Conservation (phyloP, 2,797 vertebrate genomes). For the Pangasius sanitwongsei region DNA sequence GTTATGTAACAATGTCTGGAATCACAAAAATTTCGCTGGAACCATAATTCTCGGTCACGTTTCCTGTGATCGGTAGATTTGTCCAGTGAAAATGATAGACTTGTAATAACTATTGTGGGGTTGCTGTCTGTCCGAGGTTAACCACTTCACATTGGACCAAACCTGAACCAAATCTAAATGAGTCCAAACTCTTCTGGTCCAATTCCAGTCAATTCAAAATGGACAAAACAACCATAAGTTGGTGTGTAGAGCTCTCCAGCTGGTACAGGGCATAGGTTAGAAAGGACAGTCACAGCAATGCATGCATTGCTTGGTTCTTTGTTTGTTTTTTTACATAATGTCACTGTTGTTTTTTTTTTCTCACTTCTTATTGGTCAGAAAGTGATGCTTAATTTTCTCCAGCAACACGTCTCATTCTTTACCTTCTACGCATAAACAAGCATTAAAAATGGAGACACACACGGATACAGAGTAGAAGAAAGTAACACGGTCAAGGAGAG, state of each 20-base stretch:
- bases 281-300: background rate
- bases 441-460: background rate
- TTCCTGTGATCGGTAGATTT: background rate
- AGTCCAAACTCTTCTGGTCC: background rate
- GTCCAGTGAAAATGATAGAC: background rate
- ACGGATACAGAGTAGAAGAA: background rate
- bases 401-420: background rate
- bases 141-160: background rate
- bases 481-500: background rate
- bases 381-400: background rate
- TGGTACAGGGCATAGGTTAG: background rate
- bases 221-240: background rate
- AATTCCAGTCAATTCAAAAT: background rate
- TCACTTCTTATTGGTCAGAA: background rate
- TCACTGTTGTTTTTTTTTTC: background rate
- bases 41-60: background rate
- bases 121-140: background rate
- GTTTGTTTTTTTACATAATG: background rate
- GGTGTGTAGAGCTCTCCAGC: background rate
- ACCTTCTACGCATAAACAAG: background rate
- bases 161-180: background rate
- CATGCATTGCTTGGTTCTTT: background rate
- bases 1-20: constrained; percentile 30
- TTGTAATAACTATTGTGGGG: background rate
- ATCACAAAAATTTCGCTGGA: background rate